These are phyloP conservation scores for Beris chalybata DNA, from an alignment of 2,888 invertebrate species.

Conservation along the genomic window DNA sequence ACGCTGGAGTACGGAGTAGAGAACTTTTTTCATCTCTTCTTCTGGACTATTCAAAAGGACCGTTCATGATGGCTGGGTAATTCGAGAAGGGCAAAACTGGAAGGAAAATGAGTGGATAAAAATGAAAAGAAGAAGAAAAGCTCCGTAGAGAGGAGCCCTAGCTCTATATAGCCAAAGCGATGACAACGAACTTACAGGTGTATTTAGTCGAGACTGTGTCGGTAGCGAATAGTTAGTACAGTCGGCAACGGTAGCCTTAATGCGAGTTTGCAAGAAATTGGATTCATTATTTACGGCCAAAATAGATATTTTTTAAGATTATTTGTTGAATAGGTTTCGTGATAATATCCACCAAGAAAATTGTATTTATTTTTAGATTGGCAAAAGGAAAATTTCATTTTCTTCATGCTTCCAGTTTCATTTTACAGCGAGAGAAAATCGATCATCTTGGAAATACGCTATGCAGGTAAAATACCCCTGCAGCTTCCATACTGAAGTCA, in stretches of 20 bases:
- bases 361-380: conserved; percentile 33
- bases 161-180: conserved; percentile 2
- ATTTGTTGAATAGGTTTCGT: conserved; percentile 45
- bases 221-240: conserved; percentile 12
- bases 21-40: conserved; percentile 31
- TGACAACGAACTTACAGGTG: conserved; percentile 15
- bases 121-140: conserved; percentile 5
- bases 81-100: conserved; percentile 19
- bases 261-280: conserved; percentile 43
- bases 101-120: conserved; percentile 18
- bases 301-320: conserved; percentile 45
- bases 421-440: too few species aligned
- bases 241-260: conserved; percentile 39
- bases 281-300: conserved; percentile 45
- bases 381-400: conserved; percentile 24
- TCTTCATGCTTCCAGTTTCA: not conserved
- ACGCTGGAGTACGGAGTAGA: conserved; percentile 12
- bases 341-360: conserved; percentile 41
- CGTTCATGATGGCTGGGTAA: conserved; percentile 9
- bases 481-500: too few species aligned
- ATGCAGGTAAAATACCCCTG: too few species aligned
- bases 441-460: too few species aligned
- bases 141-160: conserved; percentile 19
- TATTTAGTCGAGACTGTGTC: conserved; percentile 19
- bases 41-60: not conserved